These are phyloP conservation scores for Macroglossus sobrinus DNA, from an alignment of 2,113 vertebrate genomes.

Conservation along the genomic window DNA sequence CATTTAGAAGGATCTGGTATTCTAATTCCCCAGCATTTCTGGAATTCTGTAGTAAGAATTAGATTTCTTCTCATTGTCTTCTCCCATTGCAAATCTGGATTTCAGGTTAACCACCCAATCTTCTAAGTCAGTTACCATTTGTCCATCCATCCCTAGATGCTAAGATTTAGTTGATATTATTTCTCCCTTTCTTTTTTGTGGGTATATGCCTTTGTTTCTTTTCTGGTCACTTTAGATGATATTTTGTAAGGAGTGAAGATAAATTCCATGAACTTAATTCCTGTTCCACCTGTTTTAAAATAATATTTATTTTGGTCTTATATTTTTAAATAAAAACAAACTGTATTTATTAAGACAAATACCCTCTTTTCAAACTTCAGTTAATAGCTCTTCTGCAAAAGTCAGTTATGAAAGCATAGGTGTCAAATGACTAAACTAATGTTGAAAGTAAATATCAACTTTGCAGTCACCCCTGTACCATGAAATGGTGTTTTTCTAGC, in stretches of 20 bases:
- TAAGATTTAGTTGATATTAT: neutral
- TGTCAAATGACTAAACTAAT: neutral
- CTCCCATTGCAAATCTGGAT: neutral
- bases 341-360: neutral
- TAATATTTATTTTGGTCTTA: neutral
- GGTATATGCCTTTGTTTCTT: neutral
- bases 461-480: neutral
- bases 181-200: neutral
- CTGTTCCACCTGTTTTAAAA: neutral
- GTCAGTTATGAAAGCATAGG: neutral
- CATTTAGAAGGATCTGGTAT: neutral
- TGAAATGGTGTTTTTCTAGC: neutral
- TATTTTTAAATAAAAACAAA: conserved; percentile 18
- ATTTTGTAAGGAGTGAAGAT: neutral
- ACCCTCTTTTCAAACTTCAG: neutral
- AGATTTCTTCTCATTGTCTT: neutral
- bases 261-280: neutral
- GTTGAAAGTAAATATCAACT: neutral
- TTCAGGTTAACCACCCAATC: neutral
- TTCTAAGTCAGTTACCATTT: neutral
- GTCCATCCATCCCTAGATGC: neutral
- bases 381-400: neutral
- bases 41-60: neutral
- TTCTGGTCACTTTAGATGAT: neutral
- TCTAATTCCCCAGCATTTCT: neutral